Conservation (phyloP, 1,140 invertebrate genomes). For the Monomorium pharaonis region DNA sequence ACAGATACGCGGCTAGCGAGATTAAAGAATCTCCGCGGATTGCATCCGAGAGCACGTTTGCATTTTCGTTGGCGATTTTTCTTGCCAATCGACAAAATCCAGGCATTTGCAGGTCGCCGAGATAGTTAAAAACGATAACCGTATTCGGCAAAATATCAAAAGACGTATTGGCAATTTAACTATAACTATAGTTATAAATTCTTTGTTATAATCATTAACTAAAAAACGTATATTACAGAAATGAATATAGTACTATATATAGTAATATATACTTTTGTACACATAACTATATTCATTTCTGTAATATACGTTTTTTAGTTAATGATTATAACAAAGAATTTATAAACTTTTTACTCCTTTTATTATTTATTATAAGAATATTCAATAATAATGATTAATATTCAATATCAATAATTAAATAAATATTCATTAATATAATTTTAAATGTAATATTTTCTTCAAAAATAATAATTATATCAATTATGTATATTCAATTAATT, state of each 20-base stretch:
- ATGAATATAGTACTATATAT: neutral
- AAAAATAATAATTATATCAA: neutral
- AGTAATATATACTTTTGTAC: neutral
- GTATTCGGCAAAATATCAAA: neutral
- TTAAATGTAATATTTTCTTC: neutral
- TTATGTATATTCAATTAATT: neutral
- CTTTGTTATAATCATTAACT: no score
- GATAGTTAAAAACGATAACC: slow-evolving; percentile 28
- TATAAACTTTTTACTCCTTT: neutral
- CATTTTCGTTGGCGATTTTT: neutral
- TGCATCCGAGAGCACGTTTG: slow-evolving; percentile 34
- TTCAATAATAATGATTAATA: neutral
- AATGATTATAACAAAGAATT: no score
- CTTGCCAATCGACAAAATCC: slow-evolving; percentile 3
- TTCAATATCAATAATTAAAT: neutral
- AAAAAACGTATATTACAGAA: neutral
- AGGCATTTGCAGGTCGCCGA: neutral
- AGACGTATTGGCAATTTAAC: no score
- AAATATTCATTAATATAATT: neutral
- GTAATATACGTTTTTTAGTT: neutral
- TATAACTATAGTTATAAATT: no score
- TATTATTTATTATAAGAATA: neutral
- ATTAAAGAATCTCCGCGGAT: slow-evolving; percentile 66
- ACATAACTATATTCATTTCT: neutral
- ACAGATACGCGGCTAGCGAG: slow-evolving; percentile 60